Evolutionary conservation across 2,888 invertebrate genomes (phyloP), one percentile per base, ranked within the genome.

Genomic region (Agriopis marginaria): DNA sequence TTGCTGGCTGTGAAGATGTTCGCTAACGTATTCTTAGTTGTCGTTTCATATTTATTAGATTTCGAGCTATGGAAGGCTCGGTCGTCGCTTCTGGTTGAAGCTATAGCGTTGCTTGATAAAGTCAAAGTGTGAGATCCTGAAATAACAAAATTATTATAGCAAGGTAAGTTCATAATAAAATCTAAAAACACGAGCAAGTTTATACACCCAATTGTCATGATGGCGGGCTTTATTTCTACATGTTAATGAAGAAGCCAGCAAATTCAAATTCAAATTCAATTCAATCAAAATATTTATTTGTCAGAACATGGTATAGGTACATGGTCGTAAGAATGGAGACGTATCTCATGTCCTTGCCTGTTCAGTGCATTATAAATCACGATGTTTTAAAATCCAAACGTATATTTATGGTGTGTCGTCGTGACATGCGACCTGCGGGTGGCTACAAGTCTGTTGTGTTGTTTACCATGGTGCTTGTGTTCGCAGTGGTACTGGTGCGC

Each of bases 401-500:
- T 23, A 23, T 23, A 23, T 23, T 23, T 23, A 23, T 23, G 17
- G 1, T 23, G 17, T 23, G 17, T 23, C 17, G 17, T 23, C 17
- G 17, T 23, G 17, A 23, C 17, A 23, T 2, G 17, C 17, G 17
- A 32, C 32, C 32, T 32, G 32, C 32, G 32, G 12, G 12, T 45
- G 45, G 5, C 2, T 45, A 12, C 0, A 32, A 51, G 23, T 51
- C 0, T 10, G 32, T 7, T 14, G 0, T 40, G 14, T 14, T 10
- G 54, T n/a, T 60, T 65, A 80, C 81, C 82, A 60, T 76, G 73
- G 12, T 72, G 75, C 0, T 76, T 68, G 47, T 86, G 87, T 14
- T 97, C 96, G 84, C 98, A 98, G 80, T 96, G 96, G 87, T 98
- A 98, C 83, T 97, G 97, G 61, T 97, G 96, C 11, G 98, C 97